Evolutionary conservation across 2,888 invertebrate species (phyloP), one percentile per base, ranked within the genome.

Genomic region (Pristionchus entomophagus): DNA sequence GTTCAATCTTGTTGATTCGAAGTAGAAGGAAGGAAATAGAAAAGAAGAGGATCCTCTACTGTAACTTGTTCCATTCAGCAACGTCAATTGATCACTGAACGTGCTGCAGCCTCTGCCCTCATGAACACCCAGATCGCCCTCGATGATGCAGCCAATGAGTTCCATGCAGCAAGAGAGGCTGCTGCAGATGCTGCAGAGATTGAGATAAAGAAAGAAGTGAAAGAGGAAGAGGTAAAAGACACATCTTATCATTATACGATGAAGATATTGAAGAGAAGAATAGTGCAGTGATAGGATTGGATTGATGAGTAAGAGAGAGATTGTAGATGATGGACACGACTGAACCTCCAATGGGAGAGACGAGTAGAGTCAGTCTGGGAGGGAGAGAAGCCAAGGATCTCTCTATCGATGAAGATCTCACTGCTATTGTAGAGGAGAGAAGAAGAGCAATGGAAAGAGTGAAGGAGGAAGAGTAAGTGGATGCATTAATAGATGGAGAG

Each of bases 401-500:
- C 19, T 73, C 73, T 0, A 41, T 73, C 32, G 41, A 73, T 12
- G 73, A 73, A 41, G 73, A 73, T 26, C 45, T 73, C 17, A 73
- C 73, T 22, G 73, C 59, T 0, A 56, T 56, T 22, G 62, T 53
- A 29, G 83, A 59, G 35, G 83, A 69, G n/a, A 53, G 49, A 38
- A 85, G 73, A 49, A 88, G n/a, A 78, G 85, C 6, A 65, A 81
- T 84, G 56, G 29, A 59, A 38, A 32, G 49, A 26, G 86, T 81
- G n/a, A 73, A 85, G 26, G 88, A 87, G 45, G 86, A 56, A n/a
- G 51, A 73, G 51, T 65, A 84, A 35, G 87, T 88, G 51, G 86
- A 87, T 8, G 59, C n/a, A 53, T 53, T 87, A 0, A 35, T 85
- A 12, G 38, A 82, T 38, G 86, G 83, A 73, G 81, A 81, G n/a